A percentile compares a stretch with the other conserved stretches of the same genome.
Conservation (phyloP, 2,113 vertebrate genomes). For the Heloderma charlesbogerti region DNA sequence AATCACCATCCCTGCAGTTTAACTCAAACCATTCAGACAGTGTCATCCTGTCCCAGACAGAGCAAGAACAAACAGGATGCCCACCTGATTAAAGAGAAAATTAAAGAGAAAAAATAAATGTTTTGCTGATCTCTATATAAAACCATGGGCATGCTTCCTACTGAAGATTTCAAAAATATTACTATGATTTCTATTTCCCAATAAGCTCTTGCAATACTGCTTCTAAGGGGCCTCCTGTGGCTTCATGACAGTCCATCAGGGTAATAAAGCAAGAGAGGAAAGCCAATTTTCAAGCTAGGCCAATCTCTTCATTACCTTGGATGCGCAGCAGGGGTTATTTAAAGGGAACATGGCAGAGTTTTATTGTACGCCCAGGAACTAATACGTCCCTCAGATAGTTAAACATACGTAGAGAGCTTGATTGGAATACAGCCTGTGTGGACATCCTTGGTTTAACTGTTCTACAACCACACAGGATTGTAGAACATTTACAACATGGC, state of each 20-base stretch:
- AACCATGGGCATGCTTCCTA: background rate
- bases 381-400: background rate
- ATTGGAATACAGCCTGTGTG: background rate
- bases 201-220: background rate
- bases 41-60: background rate
- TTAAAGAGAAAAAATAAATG: background rate
- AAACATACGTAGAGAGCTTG: background rate
- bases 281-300: constrained; percentile 5
- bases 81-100: background rate
- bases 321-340: background rate
- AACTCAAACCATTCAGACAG: background rate
- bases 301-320: background rate
- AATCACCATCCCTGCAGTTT: background rate
- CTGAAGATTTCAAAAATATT: background rate
- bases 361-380: background rate
- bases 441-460: too few relatives aligned
- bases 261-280: background rate
- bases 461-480: too few relatives aligned
- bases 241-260: background rate
- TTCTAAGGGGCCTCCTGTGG: background rate
- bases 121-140: background rate
- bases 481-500: background rate
- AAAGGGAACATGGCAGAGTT: background rate
- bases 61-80: background rate
- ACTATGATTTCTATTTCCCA: background rate